A percentile compares a stretch with the other conserved stretches of the same genome.
Conservation (phyloP, 2,113 vertebrate genomes). For the Ariopsis seemanni region DNA sequence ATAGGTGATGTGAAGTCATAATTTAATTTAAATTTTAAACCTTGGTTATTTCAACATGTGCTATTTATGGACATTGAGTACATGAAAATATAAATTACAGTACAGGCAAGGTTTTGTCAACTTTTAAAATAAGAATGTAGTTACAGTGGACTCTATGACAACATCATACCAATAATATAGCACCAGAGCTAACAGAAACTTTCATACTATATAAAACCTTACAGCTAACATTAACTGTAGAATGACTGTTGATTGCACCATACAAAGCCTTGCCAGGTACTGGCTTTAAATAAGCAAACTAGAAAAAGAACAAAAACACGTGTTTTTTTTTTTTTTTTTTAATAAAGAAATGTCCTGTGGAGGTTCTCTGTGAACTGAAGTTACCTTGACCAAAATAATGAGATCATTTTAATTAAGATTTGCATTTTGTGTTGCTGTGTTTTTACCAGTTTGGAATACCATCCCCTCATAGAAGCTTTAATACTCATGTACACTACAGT, state of each 20-base stretch:
- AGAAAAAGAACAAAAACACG: not conserved
- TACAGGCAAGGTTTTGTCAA: not conserved
- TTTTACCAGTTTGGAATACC: not conserved
- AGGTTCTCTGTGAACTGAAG: not conserved
- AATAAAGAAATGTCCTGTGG: not conserved
- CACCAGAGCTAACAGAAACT: not conserved
- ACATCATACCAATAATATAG: not conserved
- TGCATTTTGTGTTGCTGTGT: not conserved
- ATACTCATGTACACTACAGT: not conserved
- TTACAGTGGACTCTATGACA: not conserved
- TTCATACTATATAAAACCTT: not conserved
- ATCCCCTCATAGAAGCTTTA: not conserved
- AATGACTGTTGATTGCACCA: not conserved
- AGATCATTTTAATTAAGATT: not conserved
- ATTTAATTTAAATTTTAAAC: not conserved
- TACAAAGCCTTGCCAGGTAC: not conserved
- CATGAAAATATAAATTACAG: not conserved
- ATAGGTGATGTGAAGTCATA: conserved; percentile 5
- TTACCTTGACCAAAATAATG: not conserved
- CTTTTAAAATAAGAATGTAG: not conserved
- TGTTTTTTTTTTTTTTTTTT: not conserved
- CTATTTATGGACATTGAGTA: not conserved
- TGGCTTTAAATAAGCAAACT: not conserved
- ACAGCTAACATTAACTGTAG: not conserved
- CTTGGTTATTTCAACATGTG: not conserved